Evolutionary conservation across 2,888 invertebrate species (phyloP).

Genomic region (Drosophila nr. perissopoda): DNA sequence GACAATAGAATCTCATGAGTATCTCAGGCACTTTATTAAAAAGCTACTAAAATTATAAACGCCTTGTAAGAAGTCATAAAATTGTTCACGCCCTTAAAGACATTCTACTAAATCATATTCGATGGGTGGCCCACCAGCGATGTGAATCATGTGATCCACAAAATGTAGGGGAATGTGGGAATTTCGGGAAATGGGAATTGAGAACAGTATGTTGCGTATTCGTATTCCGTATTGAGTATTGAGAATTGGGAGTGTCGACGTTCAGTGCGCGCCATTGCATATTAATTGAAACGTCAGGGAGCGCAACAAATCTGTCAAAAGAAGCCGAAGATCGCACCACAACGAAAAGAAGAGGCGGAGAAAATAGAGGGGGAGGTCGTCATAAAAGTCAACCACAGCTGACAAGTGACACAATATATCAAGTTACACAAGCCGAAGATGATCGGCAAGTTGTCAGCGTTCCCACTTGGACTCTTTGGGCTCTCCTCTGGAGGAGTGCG

Average conservation of each 20-base stretch:
- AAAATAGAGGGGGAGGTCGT: slow-evolving; percentile 41
- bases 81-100: slow-evolving; percentile 57
- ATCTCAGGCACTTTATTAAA: slow-evolving; percentile 53
- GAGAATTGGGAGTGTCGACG: slow-evolving; percentile 51
- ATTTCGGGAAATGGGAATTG: slow-evolving; percentile 1
- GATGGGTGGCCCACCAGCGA: slow-evolving; percentile 65
- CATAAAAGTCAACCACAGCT: slow-evolving; percentile 75
- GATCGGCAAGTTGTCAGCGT: slow-evolving; percentile 79
- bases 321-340: slow-evolving; percentile 65
- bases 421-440: slow-evolving; percentile 78
- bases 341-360: slow-evolving; percentile 20
- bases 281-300: slow-evolving; percentile 80
- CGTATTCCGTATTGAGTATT: neutral
- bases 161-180: slow-evolving; percentile 27
- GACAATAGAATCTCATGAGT: slow-evolving; percentile 27
- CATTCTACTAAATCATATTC: slow-evolving; percentile 58
- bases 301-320: slow-evolving; percentile 83
- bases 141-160: slow-evolving; percentile 53
- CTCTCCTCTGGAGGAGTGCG: slow-evolving; percentile 59
- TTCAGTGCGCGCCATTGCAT: slow-evolving; percentile 78
- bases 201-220: neutral
- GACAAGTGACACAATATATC: slow-evolving; percentile 81
- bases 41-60: slow-evolving; percentile 76
- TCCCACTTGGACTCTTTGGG: neutral
- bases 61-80: slow-evolving; percentile 77